These are phyloP conservation scores for Calliopsis andreniformis DNA, from an alignment of 1,140 invertebrate genomes.

Conservation along the genomic window DNA sequence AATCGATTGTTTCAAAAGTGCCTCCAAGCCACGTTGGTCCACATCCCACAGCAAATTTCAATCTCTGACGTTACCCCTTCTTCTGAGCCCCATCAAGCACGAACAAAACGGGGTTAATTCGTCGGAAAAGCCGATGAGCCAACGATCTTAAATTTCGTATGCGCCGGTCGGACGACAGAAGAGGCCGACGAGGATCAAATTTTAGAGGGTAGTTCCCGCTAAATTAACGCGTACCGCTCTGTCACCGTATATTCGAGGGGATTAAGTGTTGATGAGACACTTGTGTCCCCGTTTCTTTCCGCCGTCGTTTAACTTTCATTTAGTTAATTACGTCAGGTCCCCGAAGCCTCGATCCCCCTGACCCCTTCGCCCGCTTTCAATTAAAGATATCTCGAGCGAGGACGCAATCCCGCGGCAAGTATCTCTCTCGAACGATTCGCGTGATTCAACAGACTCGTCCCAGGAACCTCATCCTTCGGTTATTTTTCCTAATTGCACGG, in stretches of 20 bases:
- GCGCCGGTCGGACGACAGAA: constrained; percentile 13
- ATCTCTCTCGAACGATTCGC: neutral
- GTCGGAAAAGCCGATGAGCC: constrained; percentile 43
- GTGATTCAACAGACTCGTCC: neutral
- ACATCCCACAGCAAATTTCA: constrained; percentile 14
- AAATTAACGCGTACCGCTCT: constrained; percentile 32
- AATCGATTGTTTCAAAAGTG: constrained; percentile 5
- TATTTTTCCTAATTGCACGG: constrained; percentile 10
- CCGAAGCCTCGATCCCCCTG: neutral
- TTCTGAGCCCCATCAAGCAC: neutral
- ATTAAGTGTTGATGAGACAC: constrained; percentile 30
- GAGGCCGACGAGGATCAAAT: constrained; percentile 18
- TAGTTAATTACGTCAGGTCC: neutral
- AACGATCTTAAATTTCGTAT: constrained; percentile 32
- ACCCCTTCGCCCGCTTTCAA: too few species aligned
- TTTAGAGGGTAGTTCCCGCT: constrained; percentile 19
- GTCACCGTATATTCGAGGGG: neutral
- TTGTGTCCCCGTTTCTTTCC: neutral
- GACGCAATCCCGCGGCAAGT: neutral
- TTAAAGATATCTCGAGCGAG: neutral
- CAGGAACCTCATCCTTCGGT: neutral
- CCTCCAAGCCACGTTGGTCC: neutral
- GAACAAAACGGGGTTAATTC: constrained; percentile 37
- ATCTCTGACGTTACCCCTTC: neutral
- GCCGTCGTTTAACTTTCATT: constrained; percentile 13